A percentile compares a stretch with the other conserved stretches of the same genome.
phyloP scores from a whole-genome alignment of 2,797 vertebrate species.

The Gymnoscopelus braueri region DNA sequence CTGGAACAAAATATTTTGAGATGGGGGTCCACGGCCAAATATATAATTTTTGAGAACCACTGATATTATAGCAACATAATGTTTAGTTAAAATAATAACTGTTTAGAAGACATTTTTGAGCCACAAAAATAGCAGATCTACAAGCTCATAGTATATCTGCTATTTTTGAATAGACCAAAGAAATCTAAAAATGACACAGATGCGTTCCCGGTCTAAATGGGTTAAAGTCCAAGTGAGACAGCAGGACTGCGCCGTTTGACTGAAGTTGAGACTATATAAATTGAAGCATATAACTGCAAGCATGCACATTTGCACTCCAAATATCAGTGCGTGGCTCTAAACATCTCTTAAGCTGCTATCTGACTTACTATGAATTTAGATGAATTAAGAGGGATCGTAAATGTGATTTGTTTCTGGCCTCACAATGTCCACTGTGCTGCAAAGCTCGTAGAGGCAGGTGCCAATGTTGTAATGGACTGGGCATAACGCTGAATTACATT shows the following conservation, averaged over 20 bases:
- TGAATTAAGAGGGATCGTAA: constrained; percentile 48
- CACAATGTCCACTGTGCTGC: constrained; percentile 14
- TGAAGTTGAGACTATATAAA: constrained; percentile 56
- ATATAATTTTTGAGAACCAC: too few relatives aligned
- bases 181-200: too few relatives aligned
- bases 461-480: constrained; percentile 10
- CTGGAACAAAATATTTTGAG: too few relatives aligned
- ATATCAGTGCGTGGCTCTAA: constrained; percentile 39
- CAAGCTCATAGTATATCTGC: too few relatives aligned
- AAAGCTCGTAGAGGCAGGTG: background rate
- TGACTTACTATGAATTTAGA: constrained; percentile 36
- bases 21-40: too few relatives aligned
- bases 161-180: too few relatives aligned
- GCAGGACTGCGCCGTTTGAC: constrained; percentile 52
- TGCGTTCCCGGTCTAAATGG: too few relatives aligned
- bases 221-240: constrained; percentile 39
- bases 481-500: constrained; percentile 21
- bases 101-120: too few relatives aligned
- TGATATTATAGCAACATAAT: too few relatives aligned
- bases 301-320: constrained; percentile 62
- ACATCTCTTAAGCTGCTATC: constrained; percentile 42
- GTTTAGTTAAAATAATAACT: too few relatives aligned
- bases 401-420: constrained; percentile 57
- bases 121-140: too few relatives aligned
- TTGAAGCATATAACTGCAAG: constrained; percentile 55